These are phyloP conservation scores for Sabatieria punctata DNA, from an alignment of 2,888 invertebrate genomes.

Conservation along the genomic window DNA sequence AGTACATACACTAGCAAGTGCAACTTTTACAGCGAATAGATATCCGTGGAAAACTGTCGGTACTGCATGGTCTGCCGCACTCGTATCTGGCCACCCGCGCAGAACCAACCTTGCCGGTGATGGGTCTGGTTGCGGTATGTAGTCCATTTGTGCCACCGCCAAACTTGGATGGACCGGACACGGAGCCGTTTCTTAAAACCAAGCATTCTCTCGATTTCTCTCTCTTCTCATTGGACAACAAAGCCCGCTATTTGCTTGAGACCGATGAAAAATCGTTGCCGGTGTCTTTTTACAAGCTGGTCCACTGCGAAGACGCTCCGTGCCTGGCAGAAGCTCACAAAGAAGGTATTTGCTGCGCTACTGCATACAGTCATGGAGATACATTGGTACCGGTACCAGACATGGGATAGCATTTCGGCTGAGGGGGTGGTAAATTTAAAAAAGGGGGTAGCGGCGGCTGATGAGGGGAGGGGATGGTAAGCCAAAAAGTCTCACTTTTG, in stretches of 20 bases:
- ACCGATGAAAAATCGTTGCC: constrained; percentile 17
- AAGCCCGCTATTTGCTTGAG: constrained; percentile 22
- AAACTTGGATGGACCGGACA: constrained; percentile 83
- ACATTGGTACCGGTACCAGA: no score
- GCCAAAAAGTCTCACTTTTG: no score
- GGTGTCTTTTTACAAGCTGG: constrained; percentile 57
- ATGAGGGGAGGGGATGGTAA: no score
- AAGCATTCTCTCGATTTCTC: constrained; percentile 88
- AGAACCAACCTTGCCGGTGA: constrained; percentile 46
- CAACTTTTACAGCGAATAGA: constrained; percentile 74
- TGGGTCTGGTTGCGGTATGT: constrained; percentile 90
- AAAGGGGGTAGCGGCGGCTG: no score
- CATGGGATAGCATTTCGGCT: no score
- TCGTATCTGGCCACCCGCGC: constrained; percentile 54
- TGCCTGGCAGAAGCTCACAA: constrained; percentile 97
- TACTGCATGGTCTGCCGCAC: constrained; percentile 66
- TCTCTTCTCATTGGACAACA: constrained; percentile 21
- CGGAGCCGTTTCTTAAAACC: constrained; percentile 98
- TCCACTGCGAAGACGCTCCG: constrained; percentile 90
- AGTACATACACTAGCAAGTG: no score
- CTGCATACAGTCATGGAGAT: no score
- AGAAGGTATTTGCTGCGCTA: constrained; percentile 59
- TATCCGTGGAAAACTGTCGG: constrained; percentile 86
- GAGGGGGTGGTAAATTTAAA: no score
- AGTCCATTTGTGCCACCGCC: constrained; percentile 98